Evolutionary conservation across 2,113 vertebrate genomes (phyloP), one percentile per base, ranked within the genome.

Genomic region (Eurystomus gularis): DNA sequence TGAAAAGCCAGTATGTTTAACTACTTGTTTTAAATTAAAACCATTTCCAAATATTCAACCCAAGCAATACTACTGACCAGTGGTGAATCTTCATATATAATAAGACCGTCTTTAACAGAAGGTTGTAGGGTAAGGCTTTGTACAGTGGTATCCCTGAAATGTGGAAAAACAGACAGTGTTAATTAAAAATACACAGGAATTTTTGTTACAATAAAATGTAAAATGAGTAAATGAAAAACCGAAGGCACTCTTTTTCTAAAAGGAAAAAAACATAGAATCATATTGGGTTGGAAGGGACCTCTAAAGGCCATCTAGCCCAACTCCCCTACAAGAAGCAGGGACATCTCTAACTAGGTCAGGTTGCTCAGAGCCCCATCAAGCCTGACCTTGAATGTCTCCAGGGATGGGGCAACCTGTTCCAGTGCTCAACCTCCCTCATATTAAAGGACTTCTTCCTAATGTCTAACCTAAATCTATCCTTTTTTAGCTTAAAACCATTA

Each of bases 101-200:
- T 99, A 93, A 99, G 97, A 70, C 99, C 99, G 16, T 99, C 98
- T 95, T 98, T 98, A 86, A 99, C 99, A 17, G 99, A 99, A 62
- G 99, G 99, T 96, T 99, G 99, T 60, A 99, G 97, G 13, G 99
- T 99, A 93, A 99, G 98, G 31, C 98, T 99, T 97, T 99, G 99
- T 39, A 99, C 99, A 2, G 99, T 99, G 10, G 99, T 99, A 87
- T 99, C 99, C 92, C 99, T 99, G 97, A 72, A 97, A 93, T 66
- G 78, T 71, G 29, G 40, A 97, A 69, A 31, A 94, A 64, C 15
- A 71, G 48, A 77, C 18, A 60, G 40, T 7, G 54, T 93, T 94
- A 80, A 77, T 76, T 52, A 35, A 64, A 96, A 86, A 58, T 29
- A 81, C 26, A 76, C 2, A 35, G 40, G 14, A 76, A 77, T 44